These are phyloP conservation scores for Limenitis camilla DNA, from an alignment of 2,888 invertebrate genomes.

Conservation along the genomic window DNA sequence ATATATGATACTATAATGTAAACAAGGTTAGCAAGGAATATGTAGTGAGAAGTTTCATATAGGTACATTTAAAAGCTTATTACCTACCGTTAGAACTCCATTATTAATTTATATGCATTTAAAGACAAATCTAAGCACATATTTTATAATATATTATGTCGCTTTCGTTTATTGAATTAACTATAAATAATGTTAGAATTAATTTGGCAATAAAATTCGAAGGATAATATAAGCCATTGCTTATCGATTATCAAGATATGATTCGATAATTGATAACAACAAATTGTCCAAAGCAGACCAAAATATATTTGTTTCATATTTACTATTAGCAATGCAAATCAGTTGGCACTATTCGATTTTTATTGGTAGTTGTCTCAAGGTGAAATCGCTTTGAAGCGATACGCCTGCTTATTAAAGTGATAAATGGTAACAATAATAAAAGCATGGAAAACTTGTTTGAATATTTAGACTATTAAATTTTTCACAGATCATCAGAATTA, in stretches of 20 bases:
- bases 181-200: neutral
- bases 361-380: conserved; percentile 4
- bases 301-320: conserved; percentile 10
- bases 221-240: conserved; percentile 1
- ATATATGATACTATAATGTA: neutral
- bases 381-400: neutral
- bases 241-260: conserved; percentile 7
- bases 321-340: conserved; percentile 10
- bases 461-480: neutral
- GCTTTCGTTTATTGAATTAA: conserved; percentile 1
- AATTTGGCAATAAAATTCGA: conserved; percentile 2
- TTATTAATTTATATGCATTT: too few relatives aligned
- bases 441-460: neutral
- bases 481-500: neutral
- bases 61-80: too few relatives aligned
- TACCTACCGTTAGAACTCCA: too few relatives aligned
- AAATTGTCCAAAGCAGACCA: neutral
- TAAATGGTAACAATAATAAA: neutral
- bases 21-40: too few relatives aligned
- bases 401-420: conserved; percentile 1
- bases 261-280: conserved; percentile 10
- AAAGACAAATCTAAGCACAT: too few relatives aligned
- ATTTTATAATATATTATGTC: neutral
- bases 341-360: conserved; percentile 4
- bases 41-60: too few relatives aligned